These are phyloP conservation scores for Oxystoma pomonae DNA, from an alignment of 2,888 invertebrate species.

Conservation along the genomic window DNA sequence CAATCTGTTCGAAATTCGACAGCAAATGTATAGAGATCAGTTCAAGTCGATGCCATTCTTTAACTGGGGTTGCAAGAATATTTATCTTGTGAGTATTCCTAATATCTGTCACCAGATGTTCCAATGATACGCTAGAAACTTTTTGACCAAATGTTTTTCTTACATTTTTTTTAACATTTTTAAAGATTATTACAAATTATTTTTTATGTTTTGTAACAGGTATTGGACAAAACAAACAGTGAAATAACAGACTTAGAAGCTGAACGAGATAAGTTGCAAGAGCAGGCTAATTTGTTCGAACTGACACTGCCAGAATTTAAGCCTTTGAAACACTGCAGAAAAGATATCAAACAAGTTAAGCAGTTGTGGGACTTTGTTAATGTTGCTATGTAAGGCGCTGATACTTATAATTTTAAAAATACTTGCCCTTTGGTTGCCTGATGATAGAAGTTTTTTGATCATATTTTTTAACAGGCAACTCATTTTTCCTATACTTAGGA, in stretches of 20 bases:
- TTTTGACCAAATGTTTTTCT: too few species aligned
- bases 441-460: too few species aligned
- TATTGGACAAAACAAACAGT: slow-evolving; percentile 64
- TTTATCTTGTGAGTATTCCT: slow-evolving; percentile 59
- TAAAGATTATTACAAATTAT: too few species aligned
- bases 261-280: slow-evolving; percentile 61
- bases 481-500: too few species aligned
- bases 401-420: too few species aligned
- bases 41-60: slow-evolving; percentile 61
- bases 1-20: slow-evolving; percentile 72
- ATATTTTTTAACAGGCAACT: too few species aligned
- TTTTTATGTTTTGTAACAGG: slow-evolving; percentile 33
- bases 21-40: slow-evolving; percentile 70
- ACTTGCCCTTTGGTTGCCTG: too few species aligned
- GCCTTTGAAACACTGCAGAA: slow-evolving; percentile 67
- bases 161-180: too few species aligned
- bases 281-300: slow-evolving; percentile 81
- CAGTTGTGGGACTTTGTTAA: slow-evolving; percentile 87
- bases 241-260: slow-evolving; percentile 66
- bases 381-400: slow-evolving; percentile 57
- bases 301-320: slow-evolving; percentile 80
- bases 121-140: too few species aligned
- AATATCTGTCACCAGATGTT: too few species aligned
- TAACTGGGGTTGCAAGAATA: slow-evolving; percentile 60
- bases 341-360: slow-evolving; percentile 73